Evolutionary conservation across 2,888 invertebrate species (phyloP), one percentile per base, ranked within the genome.

Genomic region (Macaria liturata): DNA sequence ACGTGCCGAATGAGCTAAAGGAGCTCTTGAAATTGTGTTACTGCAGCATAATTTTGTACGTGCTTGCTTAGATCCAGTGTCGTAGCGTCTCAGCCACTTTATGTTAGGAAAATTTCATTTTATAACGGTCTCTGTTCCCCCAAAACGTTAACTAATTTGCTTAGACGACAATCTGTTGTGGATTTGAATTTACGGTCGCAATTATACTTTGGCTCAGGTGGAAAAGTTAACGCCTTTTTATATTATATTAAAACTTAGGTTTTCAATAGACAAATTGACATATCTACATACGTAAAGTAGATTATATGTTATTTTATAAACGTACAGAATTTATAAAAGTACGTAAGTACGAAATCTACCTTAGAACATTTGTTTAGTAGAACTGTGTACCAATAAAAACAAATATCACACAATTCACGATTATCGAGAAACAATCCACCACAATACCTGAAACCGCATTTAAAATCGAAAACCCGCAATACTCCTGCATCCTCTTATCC

Each of bases 51-150:
- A 8, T 42, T 8, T 8, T n/a, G 9, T 8, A n/a, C 8, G n/a
- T 3, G 39, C 3, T 32, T 57, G 54, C 44, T 65, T 58, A 61
- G 57, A 59, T 61, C 59, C 49, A 57, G 46, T 52, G 58, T 58
- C 59, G 51, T 49, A 48, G 55, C 40, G 77, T 80, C 81, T 80
- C 77, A 75, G 81, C 75, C 83, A 80, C 78, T 84, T 86, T 84
- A 81, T 83, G 82, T 80, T 75, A 79, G 73, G 80, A 81, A 85
- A 84, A 84, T 86, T 83, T 84, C 78, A 84, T 86, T 86, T 84
- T 74, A 80, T 79, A 81, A 81, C 57, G 73, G 77, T 76, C 74
- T 76, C 78, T 81, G 80, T 79, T 77, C 78, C 75, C 76, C 72
- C 74, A 72, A 78, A 84, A 78, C 76, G 75, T 73, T 69, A 72